Evolutionary conservation across 2,888 invertebrate species (phyloP).

Genomic region (Euzetes globulus): DNA sequence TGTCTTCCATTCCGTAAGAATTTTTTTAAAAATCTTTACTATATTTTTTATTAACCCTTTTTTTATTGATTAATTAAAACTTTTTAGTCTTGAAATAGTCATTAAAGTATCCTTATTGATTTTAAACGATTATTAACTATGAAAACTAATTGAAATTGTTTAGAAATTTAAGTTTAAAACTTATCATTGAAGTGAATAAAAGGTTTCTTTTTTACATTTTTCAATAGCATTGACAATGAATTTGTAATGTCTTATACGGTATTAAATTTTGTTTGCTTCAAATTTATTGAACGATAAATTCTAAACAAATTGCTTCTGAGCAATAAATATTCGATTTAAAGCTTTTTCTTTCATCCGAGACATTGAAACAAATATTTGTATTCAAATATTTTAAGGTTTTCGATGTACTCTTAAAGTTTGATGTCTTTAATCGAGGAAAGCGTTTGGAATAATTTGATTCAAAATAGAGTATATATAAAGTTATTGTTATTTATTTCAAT

Average conservation of each 20-base stretch:
- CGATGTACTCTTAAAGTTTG: too few relatives aligned
- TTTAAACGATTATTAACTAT: not conserved
- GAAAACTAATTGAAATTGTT: not conserved
- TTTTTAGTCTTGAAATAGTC: not conserved
- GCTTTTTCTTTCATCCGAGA: not conserved
- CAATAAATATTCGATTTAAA: too few relatives aligned
- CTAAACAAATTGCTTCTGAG: not conserved
- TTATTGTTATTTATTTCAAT: not conserved
- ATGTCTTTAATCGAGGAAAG: too few relatives aligned
- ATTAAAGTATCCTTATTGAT: not conserved
- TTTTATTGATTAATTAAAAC: too few relatives aligned
- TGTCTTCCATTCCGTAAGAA: not conserved
- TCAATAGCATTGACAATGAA: not conserved
- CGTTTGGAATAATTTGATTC: too few relatives aligned
- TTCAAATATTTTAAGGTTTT: not conserved
- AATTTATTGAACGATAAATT: not conserved
- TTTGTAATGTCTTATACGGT: not conserved
- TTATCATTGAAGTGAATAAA: not conserved
- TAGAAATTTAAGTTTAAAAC: not conserved
- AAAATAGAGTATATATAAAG: too few relatives aligned
- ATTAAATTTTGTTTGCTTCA: not conserved
- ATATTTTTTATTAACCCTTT: not conserved
- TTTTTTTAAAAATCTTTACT: not conserved
- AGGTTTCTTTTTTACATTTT: not conserved
- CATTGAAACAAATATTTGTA: not conserved